phyloP scores from a whole-genome alignment of 1,140 invertebrate genomes.

The Hesperophylax magnus region DNA sequence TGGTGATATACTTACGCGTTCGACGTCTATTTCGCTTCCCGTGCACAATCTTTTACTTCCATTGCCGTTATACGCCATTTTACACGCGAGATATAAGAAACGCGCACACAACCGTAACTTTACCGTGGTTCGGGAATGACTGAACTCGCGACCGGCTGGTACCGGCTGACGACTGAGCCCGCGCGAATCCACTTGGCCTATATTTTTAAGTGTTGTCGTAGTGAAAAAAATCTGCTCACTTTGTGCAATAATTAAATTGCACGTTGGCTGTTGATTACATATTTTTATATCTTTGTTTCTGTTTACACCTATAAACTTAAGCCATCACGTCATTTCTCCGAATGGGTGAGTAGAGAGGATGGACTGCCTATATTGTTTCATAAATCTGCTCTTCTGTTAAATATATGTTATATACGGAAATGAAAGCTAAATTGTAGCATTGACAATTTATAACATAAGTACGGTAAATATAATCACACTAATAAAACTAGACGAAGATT shows the following conservation, averaged over 20 bases:
- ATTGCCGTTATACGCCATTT: constrained; percentile 71
- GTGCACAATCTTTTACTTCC: constrained; percentile 70
- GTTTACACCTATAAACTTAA: no score
- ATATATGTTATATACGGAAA: no score
- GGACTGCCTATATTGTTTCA: no score
- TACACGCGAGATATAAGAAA: constrained; percentile 62
- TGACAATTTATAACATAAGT: no score
- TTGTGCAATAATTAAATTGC: constrained; percentile 1
- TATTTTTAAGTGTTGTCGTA: constrained; percentile 28
- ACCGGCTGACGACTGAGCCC: constrained; percentile 62
- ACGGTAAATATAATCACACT: no score
- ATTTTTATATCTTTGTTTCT: neutral
- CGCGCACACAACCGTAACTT: constrained; percentile 53
- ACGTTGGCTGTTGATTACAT: no score
- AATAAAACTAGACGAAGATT: no score
- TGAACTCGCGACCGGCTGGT: constrained; percentile 60
- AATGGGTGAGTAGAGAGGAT: no score
- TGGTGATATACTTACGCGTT: constrained; percentile 63
- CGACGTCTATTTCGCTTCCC: constrained; percentile 67
- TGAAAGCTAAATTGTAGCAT: no score
- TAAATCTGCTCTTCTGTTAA: no score
- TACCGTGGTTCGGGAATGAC: constrained; percentile 63
- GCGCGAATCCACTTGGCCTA: constrained; percentile 47
- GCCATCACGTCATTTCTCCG: no score
- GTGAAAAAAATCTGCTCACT: constrained; percentile 6